Evolutionary conservation across 2,113 vertebrate species (phyloP).

Genomic region (Origma solitaria): DNA sequence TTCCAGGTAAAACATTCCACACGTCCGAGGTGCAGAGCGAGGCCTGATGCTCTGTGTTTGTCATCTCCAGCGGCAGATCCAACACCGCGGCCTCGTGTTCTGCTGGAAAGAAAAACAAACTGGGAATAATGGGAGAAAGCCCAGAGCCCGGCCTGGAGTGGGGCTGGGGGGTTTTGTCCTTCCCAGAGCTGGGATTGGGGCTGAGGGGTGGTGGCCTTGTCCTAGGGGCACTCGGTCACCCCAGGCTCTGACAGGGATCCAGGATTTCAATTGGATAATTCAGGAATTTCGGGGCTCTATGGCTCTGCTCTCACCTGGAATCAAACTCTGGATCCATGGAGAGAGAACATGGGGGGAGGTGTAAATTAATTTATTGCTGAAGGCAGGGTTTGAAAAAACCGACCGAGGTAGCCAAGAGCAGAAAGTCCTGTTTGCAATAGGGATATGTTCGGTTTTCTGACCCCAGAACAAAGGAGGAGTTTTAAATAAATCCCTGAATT

Average conservation of each 20-base stretch:
- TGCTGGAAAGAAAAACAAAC: conserved; percentile 53
- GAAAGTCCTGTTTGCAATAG: neutral
- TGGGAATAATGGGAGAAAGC: conserved; percentile 12
- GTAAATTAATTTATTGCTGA: neutral
- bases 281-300: too few relatives aligned
- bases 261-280: neutral
- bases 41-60: neutral
- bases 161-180: neutral
- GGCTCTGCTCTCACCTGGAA: neutral
- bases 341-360: neutral
- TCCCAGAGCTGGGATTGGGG: neutral
- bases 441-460: neutral
- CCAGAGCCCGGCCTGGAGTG: neutral
- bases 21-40: neutral
- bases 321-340: neutral
- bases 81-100: neutral
- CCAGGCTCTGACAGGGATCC: fast-evolving
- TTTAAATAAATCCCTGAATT: neutral
- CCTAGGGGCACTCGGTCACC: neutral
- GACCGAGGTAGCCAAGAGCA: neutral
- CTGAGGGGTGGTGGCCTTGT: neutral
- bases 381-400: neutral
- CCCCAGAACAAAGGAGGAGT: neutral
- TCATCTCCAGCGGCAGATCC: neutral
- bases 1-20: neutral